Evolutionary conservation across 64 coral and sea anemone genomes (phyloP), one percentile per base, ranked within the genome.

Genomic region (Stichodactyla helianthus): DNA sequence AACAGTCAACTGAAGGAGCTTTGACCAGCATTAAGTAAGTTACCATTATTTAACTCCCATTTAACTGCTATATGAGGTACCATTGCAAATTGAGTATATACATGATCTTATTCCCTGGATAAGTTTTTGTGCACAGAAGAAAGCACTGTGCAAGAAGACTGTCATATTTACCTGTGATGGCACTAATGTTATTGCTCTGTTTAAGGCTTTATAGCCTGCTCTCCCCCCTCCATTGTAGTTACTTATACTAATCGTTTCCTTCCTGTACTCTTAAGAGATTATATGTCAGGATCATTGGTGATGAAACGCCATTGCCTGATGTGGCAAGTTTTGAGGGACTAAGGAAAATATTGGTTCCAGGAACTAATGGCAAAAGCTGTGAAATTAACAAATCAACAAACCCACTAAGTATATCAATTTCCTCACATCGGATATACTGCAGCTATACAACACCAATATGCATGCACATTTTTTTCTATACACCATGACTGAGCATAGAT

Each of bases 151-250:
- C 13, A 77, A 77, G 71, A 77, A 77, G n/a, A 25, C 31, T 77
- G 10, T 60, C 13, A 77, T 77, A 77, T 77, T 77, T 77, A 77
- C 71, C 71, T 77, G 31, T 77, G 71, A 77, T 77, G n/a, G 71
- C 71, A 16, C 31, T 77, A n/a, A n/a, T 77, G 71, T 77, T 10
- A 77, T 77, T 25, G 71, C 31, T 27, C 7, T 25, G 20, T 77
- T 26, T 27, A 77, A 44, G 20, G 71, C 71, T 77, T 25, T 77
- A 4, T 77, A 26, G n/a, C 71, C 71, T 11, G 71, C 71, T 10
- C 25, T 77, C 7, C 71, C 71, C 13, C 71, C 71, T 44, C 71
- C 20, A 10, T 77, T 77, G n/a, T 77, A 77, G 26, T 77, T 77
- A 14, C 71, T 77, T 7, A 77, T 25, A 8, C n/a, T 77, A 6